Evolutionary conservation across 2,113 vertebrate species (phyloP).

Genomic region (Sander lucioperca): DNA sequence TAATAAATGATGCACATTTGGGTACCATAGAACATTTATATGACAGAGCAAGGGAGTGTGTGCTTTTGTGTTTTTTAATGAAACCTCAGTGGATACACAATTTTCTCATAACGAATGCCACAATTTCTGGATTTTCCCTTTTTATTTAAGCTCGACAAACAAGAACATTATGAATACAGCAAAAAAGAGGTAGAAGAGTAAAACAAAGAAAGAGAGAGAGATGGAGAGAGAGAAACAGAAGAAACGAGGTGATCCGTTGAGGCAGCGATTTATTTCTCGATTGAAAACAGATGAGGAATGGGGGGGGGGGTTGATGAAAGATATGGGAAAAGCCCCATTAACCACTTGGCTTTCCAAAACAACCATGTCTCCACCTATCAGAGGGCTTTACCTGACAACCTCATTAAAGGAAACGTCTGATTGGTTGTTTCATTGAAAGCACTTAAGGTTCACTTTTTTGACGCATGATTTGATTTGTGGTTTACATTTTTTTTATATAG

Average conservation of each 20-base stretch:
- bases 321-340: slow-evolving; percentile 69
- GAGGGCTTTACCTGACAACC: slow-evolving; percentile 35
- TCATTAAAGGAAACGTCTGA: slow-evolving; percentile 24
- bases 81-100: slow-evolving; percentile 21
- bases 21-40: slow-evolving; percentile 6
- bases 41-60: slow-evolving; percentile 15
- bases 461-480: neutral
- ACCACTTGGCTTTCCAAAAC: slow-evolving; percentile 64
- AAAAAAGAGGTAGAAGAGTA: neutral
- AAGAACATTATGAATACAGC: neutral
- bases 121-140: slow-evolving; percentile 40
- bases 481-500: no score
- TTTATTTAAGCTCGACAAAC: slow-evolving; percentile 11
- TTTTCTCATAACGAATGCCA: slow-evolving; percentile 20
- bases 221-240: neutral
- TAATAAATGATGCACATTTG: slow-evolving; percentile 3
- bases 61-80: slow-evolving; percentile 20
- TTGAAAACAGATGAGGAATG: slow-evolving; percentile 68
- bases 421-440: slow-evolving; percentile 26
- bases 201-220: slow-evolving; percentile 6
- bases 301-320: slow-evolving; percentile 59
- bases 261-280: slow-evolving; percentile 35
- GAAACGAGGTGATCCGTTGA: slow-evolving; percentile 30
- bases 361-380: slow-evolving; percentile 59
- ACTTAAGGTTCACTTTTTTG: neutral